A percentile compares a stretch with the other conserved stretches of the same genome.
Evolutionary conservation across 2,797 vertebrate genomes (phyloP).

Genomic region (Carcharodon carcharias): DNA sequence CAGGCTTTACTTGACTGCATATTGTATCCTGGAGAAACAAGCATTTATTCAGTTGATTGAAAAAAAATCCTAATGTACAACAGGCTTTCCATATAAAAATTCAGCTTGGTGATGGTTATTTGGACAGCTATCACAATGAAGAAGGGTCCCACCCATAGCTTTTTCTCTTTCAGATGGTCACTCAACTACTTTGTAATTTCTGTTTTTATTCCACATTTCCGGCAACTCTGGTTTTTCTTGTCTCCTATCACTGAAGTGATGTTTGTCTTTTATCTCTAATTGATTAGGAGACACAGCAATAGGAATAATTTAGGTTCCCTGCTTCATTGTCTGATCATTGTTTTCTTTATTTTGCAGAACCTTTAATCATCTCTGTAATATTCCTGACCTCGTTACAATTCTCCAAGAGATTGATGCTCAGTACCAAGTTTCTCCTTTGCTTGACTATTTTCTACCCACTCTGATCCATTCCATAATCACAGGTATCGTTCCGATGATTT

Average conservation of each 20-base stretch:
- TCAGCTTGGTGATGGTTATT: neutral
- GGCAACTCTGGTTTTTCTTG: neutral
- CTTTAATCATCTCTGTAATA: constrained; percentile 58
- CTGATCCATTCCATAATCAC: constrained; percentile 56
- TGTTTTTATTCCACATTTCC: neutral
- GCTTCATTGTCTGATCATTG: neutral
- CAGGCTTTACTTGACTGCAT: neutral
- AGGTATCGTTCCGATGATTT: constrained; percentile 40
- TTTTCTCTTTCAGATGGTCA: neutral
- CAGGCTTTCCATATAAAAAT: neutral
- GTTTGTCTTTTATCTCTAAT: neutral
- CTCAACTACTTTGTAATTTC: neutral
- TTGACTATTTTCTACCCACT: constrained; percentile 74
- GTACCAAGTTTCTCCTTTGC: constrained; percentile 71
- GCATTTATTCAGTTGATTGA: neutral
- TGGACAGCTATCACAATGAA: neutral
- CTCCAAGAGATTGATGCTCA: constrained; percentile 63
- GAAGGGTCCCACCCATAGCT: neutral
- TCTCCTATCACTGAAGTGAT: neutral
- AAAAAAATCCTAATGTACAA: neutral
- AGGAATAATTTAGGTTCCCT: neutral
- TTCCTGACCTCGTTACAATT: constrained; percentile 58
- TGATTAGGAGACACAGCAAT: neutral
- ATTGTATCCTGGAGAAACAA: neutral
- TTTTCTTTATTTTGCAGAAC: constrained; percentile 56